Evolutionary conservation across 2,113 vertebrate genomes (phyloP), one percentile per base, ranked within the genome.

Genomic region (Neodontobutis hainanensis): DNA sequence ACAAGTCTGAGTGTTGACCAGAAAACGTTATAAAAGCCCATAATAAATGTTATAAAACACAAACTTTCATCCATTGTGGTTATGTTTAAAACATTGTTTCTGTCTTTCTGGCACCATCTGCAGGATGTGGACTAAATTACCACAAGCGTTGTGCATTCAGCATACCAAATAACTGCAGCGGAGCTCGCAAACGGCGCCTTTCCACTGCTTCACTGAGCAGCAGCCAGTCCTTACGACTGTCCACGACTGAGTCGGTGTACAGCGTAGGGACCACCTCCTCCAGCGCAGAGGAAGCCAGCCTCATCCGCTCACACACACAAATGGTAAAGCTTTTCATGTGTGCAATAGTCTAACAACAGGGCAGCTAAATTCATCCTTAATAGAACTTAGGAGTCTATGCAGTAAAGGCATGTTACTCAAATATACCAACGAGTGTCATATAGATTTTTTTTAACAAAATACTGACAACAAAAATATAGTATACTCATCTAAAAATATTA

Each of bases 141-240:
- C 96, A 97, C 87, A 97, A 97, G 52, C 94, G 96, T 49, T 97
- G 96, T 1, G 96, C 96, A 34, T 97, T 96, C 89, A 96, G 91
- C 85, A 96, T 97, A 77, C 96, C 96, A 0, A 97, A 97, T 82
- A 97, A 97, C 88, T 97, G 95, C 88, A 97, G 94, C 0, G 94
- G 95, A 0, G 95, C 94, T 2, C 92, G 94, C 0, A 97, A 96
- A 48, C 81, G 95, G 0, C 93, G 94, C 2, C 90, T 96, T 43
- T 97, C 96, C 16, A 95, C 95, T 81, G 94, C 94, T 0, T 96
- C 95, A 0, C 88, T 95, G 72, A 93, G 90, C 85, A 95, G 93
- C 73, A 93, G 87, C 45, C 94, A 94, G 64, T 95, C 94, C 0
- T 87, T 95, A 57, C 93, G 95, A 45, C 93, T 95, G 3, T 92